Base-by-base conservation (phyloP, 2,888 invertebrate species). In the Iselma pallidipennis region DNA sequence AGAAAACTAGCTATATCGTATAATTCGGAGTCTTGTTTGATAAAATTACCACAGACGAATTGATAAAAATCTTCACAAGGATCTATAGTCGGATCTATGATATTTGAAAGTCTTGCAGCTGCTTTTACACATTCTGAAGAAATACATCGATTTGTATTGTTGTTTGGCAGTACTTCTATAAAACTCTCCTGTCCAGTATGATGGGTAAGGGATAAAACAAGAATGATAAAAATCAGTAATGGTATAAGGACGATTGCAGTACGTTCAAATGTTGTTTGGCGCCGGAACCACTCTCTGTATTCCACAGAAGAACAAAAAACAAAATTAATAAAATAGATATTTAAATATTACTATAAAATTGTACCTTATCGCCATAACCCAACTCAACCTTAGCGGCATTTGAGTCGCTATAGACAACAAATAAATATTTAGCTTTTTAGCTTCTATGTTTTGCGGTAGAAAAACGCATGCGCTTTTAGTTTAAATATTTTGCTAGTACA, bases 11-110 rank as follows among this genome's bases (percentile, higher is more conserved):
- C 31, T 28, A 4, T 16, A 6, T n/a, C n/a, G n/a, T n/a, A n/a
- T n/a, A n/a, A n/a, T n/a, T 55, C 28, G 7, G 9, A 26, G 2
- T 54, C 28, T 6, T 29, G 12, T 23, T 31, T n/a, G 21, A 31
- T 16, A 16, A 10, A 12, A 9, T 49, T 37, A n/a, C n/a, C n/a
- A n/a, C n/a, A n/a, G n/a, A n/a, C n/a, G n/a, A n/a, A n/a, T n/a
- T n/a, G n/a, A n/a, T 59, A 52, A 45, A 61, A 61, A 25, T 56
- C 42, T 14, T 51, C 25, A 29, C 61, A 61, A 4, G 52, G 51
- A 16, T 51, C 37, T 19, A 25, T 21, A 2, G n/a, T 9, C 4
- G 31, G 25, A 48, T 61, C 31, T n/a, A 61, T 50, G 16, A 49
- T 14, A 3, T 42, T 9, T n/a, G 28, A 16, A 23, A 62, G 31